phyloP scores from a whole-genome alignment of 2,113 vertebrate genomes.

The Bungarus multicinctus region DNA sequence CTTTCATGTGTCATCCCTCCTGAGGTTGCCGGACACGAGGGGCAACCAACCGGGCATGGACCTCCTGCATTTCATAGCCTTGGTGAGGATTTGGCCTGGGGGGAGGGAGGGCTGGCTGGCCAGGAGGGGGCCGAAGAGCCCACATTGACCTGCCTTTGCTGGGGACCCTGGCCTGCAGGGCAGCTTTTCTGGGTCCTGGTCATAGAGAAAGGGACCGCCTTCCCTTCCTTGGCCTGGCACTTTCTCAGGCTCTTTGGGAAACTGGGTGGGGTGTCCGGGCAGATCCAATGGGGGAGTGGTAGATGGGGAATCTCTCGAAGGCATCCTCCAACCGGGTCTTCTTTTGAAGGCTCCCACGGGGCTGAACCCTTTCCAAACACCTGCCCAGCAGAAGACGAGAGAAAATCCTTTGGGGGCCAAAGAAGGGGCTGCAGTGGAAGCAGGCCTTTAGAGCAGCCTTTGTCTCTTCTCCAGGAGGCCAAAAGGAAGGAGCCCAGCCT shows the following conservation, averaged over 20 bases:
- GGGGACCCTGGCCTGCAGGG: not conserved
- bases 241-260: not conserved
- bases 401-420: not conserved
- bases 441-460: not conserved
- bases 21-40: constrained; percentile 81
- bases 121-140: too few species aligned
- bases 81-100: constrained; percentile 67
- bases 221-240: not conserved
- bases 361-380: not conserved
- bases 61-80: constrained; percentile 83
- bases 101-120: not conserved
- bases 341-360: not conserved
- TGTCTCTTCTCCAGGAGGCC: constrained; percentile 25
- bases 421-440: not conserved
- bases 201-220: not conserved
- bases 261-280: not conserved
- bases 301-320: not conserved
- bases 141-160: not conserved
- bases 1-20: constrained; percentile 78
- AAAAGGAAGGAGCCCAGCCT: constrained; percentile 30
- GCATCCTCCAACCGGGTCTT: not conserved
- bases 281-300: not conserved
- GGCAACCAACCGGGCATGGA: constrained; percentile 83
- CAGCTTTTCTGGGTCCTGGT: not conserved
- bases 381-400: not conserved